A percentile compares a stretch with the other conserved stretches of the same genome.
These are phyloP conservation scores for Chondrilla cf. caribensis DNA, from an alignment of 37 sponge, comb jelly and placozoan genomes.

Conservation along the genomic window DNA sequence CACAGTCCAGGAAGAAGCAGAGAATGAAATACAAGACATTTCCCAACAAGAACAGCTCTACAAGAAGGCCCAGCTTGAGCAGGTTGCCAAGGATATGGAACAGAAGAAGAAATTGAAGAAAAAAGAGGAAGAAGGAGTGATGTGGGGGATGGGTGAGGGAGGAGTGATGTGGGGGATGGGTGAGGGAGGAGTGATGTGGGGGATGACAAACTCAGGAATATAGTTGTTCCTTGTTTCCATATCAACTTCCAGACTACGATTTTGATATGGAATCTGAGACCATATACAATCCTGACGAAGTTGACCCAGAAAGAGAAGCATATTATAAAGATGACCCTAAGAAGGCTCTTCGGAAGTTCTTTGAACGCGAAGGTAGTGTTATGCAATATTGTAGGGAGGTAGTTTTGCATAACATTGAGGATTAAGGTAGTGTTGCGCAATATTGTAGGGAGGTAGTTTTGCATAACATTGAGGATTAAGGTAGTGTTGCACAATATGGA, in stretches of 20 bases:
- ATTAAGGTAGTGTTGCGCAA: conserved; percentile 55
- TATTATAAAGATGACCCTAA: conserved; percentile 91
- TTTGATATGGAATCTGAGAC: conserved; percentile 12
- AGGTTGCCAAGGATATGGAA: conserved; percentile 4
- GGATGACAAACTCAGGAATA: background rate
- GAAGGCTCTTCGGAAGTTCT: conserved; percentile 79
- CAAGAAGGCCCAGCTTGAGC: conserved; percentile 11
- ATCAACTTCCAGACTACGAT: conserved; percentile 18
- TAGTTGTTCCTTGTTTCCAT: background rate
- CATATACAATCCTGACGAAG: background rate
- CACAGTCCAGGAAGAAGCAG: conserved; percentile 34
- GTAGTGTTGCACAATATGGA: conserved; percentile 7
- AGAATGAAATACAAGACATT: background rate
- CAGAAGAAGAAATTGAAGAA: conserved; percentile 17
- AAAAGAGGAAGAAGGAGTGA: conserved; percentile 47
- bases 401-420: conserved; percentile 59
- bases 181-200: background rate
- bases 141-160: conserved; percentile 86
- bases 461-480: conserved; percentile 84
- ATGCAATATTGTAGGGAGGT: background rate
- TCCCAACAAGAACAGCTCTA: background rate
- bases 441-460: background rate
- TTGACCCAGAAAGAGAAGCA: conserved; percentile 79
- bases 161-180: background rate
- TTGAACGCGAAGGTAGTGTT: conserved; percentile 82